phyloP scores from a whole-genome alignment of 1,140 invertebrate genomes.

The Geopemphigus sp. region DNA sequence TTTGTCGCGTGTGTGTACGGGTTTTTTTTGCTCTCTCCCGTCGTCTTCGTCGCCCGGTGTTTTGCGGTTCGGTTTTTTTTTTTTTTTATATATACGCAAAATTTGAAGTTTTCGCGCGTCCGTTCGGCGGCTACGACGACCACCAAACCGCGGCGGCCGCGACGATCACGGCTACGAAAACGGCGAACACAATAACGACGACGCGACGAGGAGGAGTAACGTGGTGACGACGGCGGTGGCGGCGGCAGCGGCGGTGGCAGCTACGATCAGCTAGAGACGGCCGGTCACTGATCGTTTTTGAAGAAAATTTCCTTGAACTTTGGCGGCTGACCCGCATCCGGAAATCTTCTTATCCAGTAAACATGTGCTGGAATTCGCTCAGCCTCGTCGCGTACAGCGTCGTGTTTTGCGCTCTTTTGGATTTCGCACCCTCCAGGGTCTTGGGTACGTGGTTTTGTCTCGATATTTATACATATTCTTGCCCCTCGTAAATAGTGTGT shows the following conservation, averaged over 20 bases:
- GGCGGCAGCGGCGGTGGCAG: background rate
- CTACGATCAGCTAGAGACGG: slow-evolving; percentile 6
- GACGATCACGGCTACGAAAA: background rate
- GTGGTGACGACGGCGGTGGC: background rate
- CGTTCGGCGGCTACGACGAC: background rate
- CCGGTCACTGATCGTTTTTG: slow-evolving; percentile 19
- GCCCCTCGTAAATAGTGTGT: too few species aligned
- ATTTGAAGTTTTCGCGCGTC: background rate
- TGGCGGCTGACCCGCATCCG: background rate
- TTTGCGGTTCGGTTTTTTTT: background rate
- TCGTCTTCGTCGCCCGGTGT: too few species aligned
- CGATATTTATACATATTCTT: too few species aligned
- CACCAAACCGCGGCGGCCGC: background rate
- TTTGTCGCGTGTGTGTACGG: background rate
- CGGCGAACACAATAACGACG: background rate
- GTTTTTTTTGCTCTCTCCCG: too few species aligned
- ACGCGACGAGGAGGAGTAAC: background rate
- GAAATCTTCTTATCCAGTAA: background rate
- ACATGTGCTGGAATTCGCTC: slow-evolving; percentile 39
- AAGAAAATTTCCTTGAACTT: background rate
- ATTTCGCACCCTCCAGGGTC: slow-evolving; percentile 5
- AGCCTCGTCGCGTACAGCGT: slow-evolving; percentile 26
- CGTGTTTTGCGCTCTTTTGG: slow-evolving; percentile 29
- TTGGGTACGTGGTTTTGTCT: slow-evolving; percentile 31
- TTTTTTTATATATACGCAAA: background rate